These are phyloP conservation scores for Fragum fragum DNA, from an alignment of 2,888 invertebrate species.

Conservation along the genomic window DNA sequence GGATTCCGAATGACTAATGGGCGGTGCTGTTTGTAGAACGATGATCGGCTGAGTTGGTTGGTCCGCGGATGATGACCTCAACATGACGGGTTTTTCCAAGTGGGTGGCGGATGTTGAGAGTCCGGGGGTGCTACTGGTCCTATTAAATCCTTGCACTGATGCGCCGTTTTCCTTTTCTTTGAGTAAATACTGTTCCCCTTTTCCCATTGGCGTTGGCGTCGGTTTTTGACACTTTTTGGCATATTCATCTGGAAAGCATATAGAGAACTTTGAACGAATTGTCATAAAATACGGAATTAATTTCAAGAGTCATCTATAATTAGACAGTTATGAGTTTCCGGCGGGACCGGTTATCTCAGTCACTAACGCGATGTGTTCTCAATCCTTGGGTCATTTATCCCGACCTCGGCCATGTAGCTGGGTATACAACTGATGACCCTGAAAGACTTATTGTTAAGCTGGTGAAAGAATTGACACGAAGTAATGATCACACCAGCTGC, in stretches of 20 bases:
- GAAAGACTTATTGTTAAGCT: no score
- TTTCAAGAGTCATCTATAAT: no score
- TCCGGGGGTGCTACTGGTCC: conserved; percentile 53
- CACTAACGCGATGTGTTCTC: no score
- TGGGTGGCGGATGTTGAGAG: conserved; percentile 26
- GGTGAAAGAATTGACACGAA: no score
- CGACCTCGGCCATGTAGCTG: no score
- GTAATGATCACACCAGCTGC: no score
- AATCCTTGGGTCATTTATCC: no score
- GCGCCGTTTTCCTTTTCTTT: conserved; percentile 7
- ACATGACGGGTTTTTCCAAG: conserved; percentile 59
- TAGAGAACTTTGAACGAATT: neutral
- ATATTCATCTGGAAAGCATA: conserved; percentile 11
- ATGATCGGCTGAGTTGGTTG: conserved; percentile 76
- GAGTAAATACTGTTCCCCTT: conserved; percentile 15
- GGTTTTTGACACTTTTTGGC: conserved; percentile 29
- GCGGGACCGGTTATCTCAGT: no score
- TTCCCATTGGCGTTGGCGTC: conserved; percentile 19
- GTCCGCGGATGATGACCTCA: conserved; percentile 69
- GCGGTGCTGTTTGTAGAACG: conserved; percentile 75
- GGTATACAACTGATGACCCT: no score
- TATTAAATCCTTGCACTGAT: neutral
- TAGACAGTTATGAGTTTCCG: no score
- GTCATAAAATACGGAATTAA: neutral
- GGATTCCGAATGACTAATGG: conserved; percentile 67